phyloP scores from a whole-genome alignment of 2,797 vertebrate genomes.

The Xerus rutilus region DNA sequence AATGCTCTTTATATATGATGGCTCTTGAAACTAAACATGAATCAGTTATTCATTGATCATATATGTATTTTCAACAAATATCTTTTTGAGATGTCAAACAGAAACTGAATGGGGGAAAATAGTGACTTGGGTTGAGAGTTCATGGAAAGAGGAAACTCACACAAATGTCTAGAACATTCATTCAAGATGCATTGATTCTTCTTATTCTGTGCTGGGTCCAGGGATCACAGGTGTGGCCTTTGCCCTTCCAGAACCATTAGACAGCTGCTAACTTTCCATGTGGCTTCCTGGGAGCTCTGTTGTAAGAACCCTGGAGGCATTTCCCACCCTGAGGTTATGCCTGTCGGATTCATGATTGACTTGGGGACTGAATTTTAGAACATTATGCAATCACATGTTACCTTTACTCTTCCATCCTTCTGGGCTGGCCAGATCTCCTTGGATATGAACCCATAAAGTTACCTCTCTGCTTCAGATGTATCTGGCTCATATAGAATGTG shows the following conservation, averaged over 20 bases:
- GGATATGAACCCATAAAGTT: neutral
- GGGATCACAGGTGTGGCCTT: neutral
- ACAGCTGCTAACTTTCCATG: neutral
- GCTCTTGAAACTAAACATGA: neutral
- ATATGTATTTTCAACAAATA: neutral
- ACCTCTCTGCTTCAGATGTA: neutral
- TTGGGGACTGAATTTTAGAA: neutral
- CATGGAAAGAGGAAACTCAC: neutral
- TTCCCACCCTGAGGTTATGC: neutral
- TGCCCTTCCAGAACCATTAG: neutral
- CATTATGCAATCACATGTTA: neutral
- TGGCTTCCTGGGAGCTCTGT: neutral
- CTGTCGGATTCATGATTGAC: neutral
- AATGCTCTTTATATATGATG: slow-evolving; percentile 30
- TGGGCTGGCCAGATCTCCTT: neutral
- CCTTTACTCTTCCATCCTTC: neutral
- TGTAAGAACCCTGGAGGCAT: neutral
- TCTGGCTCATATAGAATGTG: neutral
- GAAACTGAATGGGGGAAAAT: neutral
- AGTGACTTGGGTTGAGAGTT: neutral
- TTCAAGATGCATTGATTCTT: neutral
- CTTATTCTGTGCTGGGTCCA: neutral
- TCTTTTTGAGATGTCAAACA: neutral
- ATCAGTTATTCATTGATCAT: neutral
- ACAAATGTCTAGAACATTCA: neutral